A percentile compares a stretch with the other conserved stretches of the same genome.
These are phyloP conservation scores for Xylocopa sonorina DNA, from an alignment of 1,140 invertebrate species.

Conservation along the genomic window DNA sequence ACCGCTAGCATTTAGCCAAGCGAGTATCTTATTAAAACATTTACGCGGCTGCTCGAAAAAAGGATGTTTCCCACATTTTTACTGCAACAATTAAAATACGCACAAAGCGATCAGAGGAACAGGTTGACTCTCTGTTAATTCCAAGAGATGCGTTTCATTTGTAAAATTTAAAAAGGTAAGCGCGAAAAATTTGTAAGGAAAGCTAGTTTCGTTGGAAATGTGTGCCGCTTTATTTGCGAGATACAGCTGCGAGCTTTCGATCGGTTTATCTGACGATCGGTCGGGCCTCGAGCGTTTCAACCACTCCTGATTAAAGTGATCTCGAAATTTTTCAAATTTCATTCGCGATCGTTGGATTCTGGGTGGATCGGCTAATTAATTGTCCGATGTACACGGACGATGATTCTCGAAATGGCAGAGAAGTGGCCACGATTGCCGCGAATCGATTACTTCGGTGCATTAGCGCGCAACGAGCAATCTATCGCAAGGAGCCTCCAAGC, in stretches of 20 bases:
- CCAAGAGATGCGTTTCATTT: neutral
- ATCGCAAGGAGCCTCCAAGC: neutral
- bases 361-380: neutral
- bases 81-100: neutral
- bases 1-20: constrained; percentile 52
- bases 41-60: constrained; percentile 27
- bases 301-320: neutral
- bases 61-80: neutral
- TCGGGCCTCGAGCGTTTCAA: too few species aligned
- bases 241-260: too few species aligned
- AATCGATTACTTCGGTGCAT: constrained; percentile 41
- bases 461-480: constrained; percentile 10
- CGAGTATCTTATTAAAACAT: constrained; percentile 59
- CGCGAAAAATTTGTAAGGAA: too few species aligned
- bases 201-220: too few species aligned
- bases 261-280: neutral
- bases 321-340: neutral
- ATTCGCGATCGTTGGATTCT: too few species aligned
- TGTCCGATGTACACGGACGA: neutral
- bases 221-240: too few species aligned
- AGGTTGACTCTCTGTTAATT: neutral
- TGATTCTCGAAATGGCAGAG: constrained; percentile 7
- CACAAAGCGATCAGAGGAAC: too few species aligned
- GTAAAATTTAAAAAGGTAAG: too few species aligned
- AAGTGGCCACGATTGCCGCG: constrained; percentile 18